Evolutionary conservation across 2,888 invertebrate genomes (phyloP).

Genomic region (Melangyna quadrimaculata): DNA sequence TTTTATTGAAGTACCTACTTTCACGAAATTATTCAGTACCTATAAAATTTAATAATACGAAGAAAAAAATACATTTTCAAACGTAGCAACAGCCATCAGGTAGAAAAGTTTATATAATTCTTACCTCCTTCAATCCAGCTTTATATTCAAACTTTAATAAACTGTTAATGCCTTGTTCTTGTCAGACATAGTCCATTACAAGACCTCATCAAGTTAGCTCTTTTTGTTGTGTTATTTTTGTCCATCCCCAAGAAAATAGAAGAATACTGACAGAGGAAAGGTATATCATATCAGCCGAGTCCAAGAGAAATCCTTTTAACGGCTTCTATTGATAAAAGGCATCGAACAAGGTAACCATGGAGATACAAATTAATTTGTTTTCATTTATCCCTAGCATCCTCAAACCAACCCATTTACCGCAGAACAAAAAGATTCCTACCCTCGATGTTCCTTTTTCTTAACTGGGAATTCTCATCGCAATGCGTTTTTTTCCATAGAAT

Average conservation of each 20-base stretch:
- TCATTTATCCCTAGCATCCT: constrained; percentile 15
- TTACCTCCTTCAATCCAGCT: constrained; percentile 1
- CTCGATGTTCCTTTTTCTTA: background rate
- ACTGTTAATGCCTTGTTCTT: constrained; percentile 15
- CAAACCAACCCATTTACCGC: background rate
- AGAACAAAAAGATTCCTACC: background rate
- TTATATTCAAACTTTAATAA: background rate
- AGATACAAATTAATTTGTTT: constrained; percentile 60
- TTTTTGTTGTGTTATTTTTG: background rate
- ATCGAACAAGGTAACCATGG: constrained; percentile 19
- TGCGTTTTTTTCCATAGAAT: background rate
- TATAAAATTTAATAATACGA: background rate
- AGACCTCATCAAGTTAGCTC: background rate
- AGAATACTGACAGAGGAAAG: background rate
- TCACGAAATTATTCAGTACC: background rate
- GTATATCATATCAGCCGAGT: background rate
- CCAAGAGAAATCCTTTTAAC: constrained; percentile 18
- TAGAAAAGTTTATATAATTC: background rate
- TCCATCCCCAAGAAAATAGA: background rate
- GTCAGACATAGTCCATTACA: constrained; percentile 12
- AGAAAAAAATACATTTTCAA: background rate
- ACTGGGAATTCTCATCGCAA: background rate
- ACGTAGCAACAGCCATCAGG: background rate
- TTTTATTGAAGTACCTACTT: background rate
- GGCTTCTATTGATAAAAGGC: constrained; percentile 32